Evolutionary conservation across 2,888 invertebrate species (phyloP).

Genomic region (Phortica magna): DNA sequence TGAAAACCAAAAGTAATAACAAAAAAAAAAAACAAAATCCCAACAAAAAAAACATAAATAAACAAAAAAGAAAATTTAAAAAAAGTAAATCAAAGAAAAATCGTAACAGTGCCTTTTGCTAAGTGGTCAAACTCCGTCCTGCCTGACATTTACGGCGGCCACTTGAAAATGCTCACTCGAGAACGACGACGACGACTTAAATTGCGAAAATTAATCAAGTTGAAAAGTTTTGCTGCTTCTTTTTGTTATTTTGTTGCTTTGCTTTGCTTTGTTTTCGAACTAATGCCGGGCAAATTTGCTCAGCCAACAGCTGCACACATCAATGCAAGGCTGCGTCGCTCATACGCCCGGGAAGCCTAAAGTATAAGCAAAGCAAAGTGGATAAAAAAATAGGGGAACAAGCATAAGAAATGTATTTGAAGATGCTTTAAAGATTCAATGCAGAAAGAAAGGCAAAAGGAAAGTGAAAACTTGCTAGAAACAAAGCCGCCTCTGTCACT

Average conservation of each 20-base stretch:
- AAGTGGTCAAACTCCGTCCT: neutral
- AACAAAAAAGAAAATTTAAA: slow-evolving; percentile 32
- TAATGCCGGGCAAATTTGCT: neutral
- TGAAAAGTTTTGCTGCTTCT: slow-evolving; percentile 59
- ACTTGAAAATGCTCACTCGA: neutral
- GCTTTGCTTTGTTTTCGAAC: slow-evolving; percentile 1
- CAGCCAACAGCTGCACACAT: slow-evolving; percentile 37
- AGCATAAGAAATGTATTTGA: neutral
- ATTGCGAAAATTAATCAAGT: slow-evolving; percentile 73
- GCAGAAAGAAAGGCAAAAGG: neutral
- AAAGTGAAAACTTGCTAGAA: slow-evolving; percentile 1
- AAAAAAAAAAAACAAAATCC: slow-evolving; percentile 22
- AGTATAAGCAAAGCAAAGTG: neutral
- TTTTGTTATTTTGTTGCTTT: neutral
- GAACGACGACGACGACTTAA: slow-evolving; percentile 54
- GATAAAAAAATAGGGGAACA: neutral
- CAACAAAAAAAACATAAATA: slow-evolving; percentile 8
- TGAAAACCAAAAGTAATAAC: neutral
- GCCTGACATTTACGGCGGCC: neutral
- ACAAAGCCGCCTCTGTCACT: too few species aligned
- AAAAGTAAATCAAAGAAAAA: slow-evolving; percentile 50
- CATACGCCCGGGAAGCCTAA: neutral
- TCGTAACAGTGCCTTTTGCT: neutral
- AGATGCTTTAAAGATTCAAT: too few species aligned
- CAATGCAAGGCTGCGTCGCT: slow-evolving; percentile 36